phyloP scores from a whole-genome alignment of 2,797 vertebrate species.

The Orientallactaga sibirica region DNA sequence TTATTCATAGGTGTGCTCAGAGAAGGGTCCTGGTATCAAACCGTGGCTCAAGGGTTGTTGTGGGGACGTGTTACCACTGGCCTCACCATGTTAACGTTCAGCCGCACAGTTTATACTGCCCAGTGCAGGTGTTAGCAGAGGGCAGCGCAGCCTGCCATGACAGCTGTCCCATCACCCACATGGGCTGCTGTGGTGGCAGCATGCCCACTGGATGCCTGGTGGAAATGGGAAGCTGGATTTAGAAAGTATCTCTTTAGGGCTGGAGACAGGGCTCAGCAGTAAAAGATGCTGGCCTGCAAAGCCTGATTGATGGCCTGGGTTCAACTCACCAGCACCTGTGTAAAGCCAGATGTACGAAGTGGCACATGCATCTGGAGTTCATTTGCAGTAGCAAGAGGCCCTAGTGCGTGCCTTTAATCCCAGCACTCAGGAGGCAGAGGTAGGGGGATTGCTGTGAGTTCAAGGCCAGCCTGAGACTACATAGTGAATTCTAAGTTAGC shows the following conservation, averaged over 20 bases:
- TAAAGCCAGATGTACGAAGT: too few relatives aligned
- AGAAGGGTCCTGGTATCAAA: background rate
- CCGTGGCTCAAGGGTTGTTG: background rate
- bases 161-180: background rate
- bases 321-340: too few relatives aligned
- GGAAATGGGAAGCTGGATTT: background rate
- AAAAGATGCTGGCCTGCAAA: too few relatives aligned
- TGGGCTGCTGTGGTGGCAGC: background rate
- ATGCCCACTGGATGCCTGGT: background rate
- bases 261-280: too few relatives aligned
- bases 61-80: background rate
- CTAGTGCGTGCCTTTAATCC: too few relatives aligned
- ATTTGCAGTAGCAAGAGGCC: too few relatives aligned
- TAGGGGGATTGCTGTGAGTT: too few relatives aligned
- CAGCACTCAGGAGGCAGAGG: too few relatives aligned
- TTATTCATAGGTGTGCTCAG: background rate
- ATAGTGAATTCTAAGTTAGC: too few relatives aligned
- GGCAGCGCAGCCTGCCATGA: background rate
- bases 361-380: too few relatives aligned
- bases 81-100: background rate
- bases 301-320: too few relatives aligned
- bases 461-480: too few relatives aligned
- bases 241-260: background rate
- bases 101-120: background rate
- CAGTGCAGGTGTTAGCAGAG: background rate